These are phyloP conservation scores for Leuciscus waleckii DNA, from an alignment of 2,797 vertebrate species.

Conservation along the genomic window DNA sequence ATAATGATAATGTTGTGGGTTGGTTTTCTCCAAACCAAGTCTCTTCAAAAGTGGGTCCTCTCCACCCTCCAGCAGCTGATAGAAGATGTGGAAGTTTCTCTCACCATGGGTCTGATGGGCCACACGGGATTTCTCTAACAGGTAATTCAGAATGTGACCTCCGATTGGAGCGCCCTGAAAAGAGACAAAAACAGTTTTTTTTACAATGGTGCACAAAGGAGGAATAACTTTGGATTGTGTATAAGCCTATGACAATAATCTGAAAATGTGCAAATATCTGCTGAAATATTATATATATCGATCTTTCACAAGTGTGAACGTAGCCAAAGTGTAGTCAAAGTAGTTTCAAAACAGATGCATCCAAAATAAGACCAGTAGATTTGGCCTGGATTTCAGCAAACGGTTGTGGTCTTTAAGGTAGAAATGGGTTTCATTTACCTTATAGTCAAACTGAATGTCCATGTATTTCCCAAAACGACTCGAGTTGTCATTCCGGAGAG, in stretches of 20 bases:
- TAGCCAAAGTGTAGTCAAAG: not conserved
- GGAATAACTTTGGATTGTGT: not conserved
- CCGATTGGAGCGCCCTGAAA: slow-evolving; percentile 91
- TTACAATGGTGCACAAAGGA: not conserved
- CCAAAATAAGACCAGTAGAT: not conserved
- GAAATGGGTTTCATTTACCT: slow-evolving; percentile 75
- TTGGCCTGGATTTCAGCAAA: not conserved
- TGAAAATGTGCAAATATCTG: not conserved
- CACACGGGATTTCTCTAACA: slow-evolving; percentile 96
- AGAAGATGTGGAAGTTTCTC: slow-evolving; percentile 98
- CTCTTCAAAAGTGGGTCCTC: slow-evolving; percentile 84
- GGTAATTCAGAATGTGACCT: slow-evolving; percentile 96
- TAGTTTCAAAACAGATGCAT: not conserved
- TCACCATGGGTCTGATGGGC: slow-evolving; percentile 97
- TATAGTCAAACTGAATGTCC: slow-evolving; percentile 98
- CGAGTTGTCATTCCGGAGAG: slow-evolving; percentile 96
- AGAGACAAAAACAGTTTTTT: not conserved
- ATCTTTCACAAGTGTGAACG: not conserved
- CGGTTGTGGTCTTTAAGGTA: not conserved
- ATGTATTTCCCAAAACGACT: slow-evolving; percentile 99
- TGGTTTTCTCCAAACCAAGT: slow-evolving; percentile 86
- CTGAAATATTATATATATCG: not conserved
- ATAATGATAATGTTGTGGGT: slow-evolving; percentile 90
- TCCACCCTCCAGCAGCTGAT: slow-evolving; percentile 94
- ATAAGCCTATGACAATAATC: not conserved